phyloP scores from a whole-genome alignment of 2,113 vertebrate species.

The Acinonyx jubatus region DNA sequence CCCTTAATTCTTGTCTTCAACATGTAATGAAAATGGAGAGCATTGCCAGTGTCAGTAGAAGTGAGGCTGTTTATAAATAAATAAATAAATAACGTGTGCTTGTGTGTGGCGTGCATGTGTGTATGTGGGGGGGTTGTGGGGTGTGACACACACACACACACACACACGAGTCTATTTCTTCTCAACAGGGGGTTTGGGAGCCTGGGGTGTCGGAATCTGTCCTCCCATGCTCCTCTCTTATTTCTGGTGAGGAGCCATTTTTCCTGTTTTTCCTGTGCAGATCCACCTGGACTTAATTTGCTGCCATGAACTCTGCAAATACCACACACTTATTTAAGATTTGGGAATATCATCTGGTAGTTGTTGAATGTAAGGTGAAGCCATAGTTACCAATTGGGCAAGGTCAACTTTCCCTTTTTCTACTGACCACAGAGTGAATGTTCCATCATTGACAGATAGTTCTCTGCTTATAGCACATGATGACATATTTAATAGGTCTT shows the following conservation, averaged over 20 bases:
- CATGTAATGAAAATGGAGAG: conserved; percentile 21
- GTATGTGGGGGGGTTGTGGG: too few relatives aligned
- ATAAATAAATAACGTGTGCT: conserved; percentile 39
- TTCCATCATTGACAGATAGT: neutral
- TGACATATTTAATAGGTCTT: conserved; percentile 5
- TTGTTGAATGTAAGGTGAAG: conserved; percentile 3
- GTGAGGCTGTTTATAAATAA: conserved; percentile 55
- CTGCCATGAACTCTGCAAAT: conserved; percentile 57
- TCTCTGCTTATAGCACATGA: neutral
- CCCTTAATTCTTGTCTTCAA: conserved; percentile 35
- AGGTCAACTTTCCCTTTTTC: neutral
- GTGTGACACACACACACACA: neutral
- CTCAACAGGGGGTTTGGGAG: conserved; percentile 46
- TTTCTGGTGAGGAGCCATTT: conserved; percentile 77
- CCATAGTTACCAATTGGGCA: conserved; percentile 8
- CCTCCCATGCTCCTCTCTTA: conserved; percentile 49
- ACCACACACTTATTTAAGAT: conserved; percentile 50
- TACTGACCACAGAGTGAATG: neutral
- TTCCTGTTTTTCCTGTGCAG: conserved; percentile 62
- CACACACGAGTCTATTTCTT: neutral
- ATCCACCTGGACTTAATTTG: conserved; percentile 77
- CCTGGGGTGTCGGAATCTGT: conserved; percentile 78
- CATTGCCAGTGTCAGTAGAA: conserved; percentile 3
- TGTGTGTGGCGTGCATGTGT: neutral
- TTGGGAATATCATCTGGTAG: conserved; percentile 29